phyloP scores from a whole-genome alignment of 2,888 invertebrate genomes.

The Mystacides longicornis region DNA sequence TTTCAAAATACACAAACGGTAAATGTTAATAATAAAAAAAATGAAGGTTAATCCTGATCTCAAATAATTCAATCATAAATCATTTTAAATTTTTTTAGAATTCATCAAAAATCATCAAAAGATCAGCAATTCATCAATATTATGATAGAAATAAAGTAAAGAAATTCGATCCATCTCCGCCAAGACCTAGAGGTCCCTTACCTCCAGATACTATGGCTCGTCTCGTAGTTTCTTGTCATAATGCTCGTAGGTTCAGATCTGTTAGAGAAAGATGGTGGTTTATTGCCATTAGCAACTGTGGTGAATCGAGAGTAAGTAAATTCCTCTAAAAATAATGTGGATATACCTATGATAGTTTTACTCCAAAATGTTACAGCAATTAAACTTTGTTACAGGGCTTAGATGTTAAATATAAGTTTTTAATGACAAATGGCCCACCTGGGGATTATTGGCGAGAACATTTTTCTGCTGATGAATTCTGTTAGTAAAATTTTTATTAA shows the following conservation, averaged over 20 bases:
- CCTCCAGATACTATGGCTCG: constrained; percentile 20
- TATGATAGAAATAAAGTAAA: constrained; percentile 9
- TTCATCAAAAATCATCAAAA: constrained; percentile 3
- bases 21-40: not conserved
- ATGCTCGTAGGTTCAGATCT: constrained; percentile 66
- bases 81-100: not conserved
- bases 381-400: constrained; percentile 52
- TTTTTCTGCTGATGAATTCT: constrained; percentile 92
- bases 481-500: constrained; percentile 49
- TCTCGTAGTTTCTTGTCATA: constrained; percentile 53
- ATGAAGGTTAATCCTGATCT: not conserved
- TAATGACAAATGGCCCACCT: constrained; percentile 80
- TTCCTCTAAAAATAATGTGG: no score
- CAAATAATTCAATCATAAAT: not conserved
- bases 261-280: constrained; percentile 93
- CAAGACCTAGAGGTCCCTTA: constrained; percentile 29
- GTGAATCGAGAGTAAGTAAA: constrained; percentile 52
- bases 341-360: no score
- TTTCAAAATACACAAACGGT: constrained; percentile 32
- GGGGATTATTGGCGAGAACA: constrained; percentile 82
- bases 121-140: constrained; percentile 7
- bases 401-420: constrained; percentile 68
- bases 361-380: no score
- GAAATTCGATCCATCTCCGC: constrained; percentile 22
- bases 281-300: constrained; percentile 77